These are phyloP conservation scores for Prionailurus viverrinus DNA, from an alignment of 2,113 vertebrate species.

Conservation along the genomic window DNA sequence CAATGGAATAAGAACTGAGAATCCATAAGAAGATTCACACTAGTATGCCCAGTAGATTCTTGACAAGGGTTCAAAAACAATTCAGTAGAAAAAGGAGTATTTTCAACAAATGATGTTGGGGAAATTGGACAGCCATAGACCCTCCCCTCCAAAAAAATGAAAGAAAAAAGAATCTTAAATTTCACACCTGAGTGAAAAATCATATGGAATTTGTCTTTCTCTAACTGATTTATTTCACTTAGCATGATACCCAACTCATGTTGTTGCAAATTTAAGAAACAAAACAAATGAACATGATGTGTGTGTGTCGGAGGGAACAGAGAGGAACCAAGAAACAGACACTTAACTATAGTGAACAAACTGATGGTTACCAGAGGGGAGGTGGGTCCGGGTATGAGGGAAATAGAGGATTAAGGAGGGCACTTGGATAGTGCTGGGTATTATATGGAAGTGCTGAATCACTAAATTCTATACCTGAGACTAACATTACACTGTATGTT, in stretches of 20 bases:
- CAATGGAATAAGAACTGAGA: neutral
- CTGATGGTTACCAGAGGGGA: neutral
- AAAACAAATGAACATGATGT: neutral
- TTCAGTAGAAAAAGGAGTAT: neutral
- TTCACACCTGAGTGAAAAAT: neutral
- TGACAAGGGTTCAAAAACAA: neutral
- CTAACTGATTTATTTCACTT: neutral
- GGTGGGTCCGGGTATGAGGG: neutral
- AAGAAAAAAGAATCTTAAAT: neutral
- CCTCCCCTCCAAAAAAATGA: neutral
- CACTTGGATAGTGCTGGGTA: neutral
- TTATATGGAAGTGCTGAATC: neutral
- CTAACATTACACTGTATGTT: neutral
- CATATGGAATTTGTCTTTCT: neutral
- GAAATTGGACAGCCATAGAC: neutral
- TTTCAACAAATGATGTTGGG: neutral
- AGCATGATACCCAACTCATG: neutral
- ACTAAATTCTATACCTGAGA: neutral
- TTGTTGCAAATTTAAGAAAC: neutral
- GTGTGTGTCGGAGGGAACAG: neutral
- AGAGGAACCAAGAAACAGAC: neutral
- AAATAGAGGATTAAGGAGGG: neutral
- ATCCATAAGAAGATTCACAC: neutral
- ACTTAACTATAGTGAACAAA: neutral
- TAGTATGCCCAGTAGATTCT: neutral